Evolutionary conservation across 1,140 invertebrate genomes (phyloP), one percentile per base, ranked within the genome.

Genomic region (Drosophila albomicans): DNA sequence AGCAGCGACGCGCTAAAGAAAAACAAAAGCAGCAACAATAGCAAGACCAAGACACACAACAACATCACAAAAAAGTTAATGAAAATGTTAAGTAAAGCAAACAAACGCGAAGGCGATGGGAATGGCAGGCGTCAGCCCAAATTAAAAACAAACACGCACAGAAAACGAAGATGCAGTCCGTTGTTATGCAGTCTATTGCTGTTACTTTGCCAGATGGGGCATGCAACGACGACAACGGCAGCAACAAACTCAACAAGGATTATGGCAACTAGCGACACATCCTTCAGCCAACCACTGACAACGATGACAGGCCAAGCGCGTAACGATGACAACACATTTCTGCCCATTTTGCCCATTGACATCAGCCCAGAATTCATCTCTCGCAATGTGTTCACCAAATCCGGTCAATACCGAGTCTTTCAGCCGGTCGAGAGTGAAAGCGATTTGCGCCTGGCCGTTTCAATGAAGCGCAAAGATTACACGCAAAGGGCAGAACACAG

Each of bases 391-490:
- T 92, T 92, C 54, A 92, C 91, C 8, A 87, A 91, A 56, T 57
- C 79, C n/a, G 91, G 91, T 0, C 85, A 92, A 35, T 92, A 92
- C 64, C 82, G 91, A 6, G 91, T 92, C 3, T 92, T 92, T 38
- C 72, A 91, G 78, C 91, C 91, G 0, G 48, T 77, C 7, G 82
- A 91, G 7, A 90, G 79, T 16, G 80, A 91, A 35, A 92, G 88
- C 28, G 91, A 92, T 58, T 69, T 92, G 5, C 78, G 91, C 2
- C 62, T 80, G 10, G 57, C 91, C 0, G 64, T 89, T 28, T 70
- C 87, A 63, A 68, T 91, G 58, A 61, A 75, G 46, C 86, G 82
- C 3, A 77, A 74, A 51, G 66, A 89, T 16, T 79, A 85, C n/a
- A 82, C 59, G 38, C 85, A 78, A 30, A 43, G 57, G 41, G 61